Evolutionary conservation across 2,888 invertebrate genomes (phyloP).

Genomic region (Tenodera sinensis): DNA sequence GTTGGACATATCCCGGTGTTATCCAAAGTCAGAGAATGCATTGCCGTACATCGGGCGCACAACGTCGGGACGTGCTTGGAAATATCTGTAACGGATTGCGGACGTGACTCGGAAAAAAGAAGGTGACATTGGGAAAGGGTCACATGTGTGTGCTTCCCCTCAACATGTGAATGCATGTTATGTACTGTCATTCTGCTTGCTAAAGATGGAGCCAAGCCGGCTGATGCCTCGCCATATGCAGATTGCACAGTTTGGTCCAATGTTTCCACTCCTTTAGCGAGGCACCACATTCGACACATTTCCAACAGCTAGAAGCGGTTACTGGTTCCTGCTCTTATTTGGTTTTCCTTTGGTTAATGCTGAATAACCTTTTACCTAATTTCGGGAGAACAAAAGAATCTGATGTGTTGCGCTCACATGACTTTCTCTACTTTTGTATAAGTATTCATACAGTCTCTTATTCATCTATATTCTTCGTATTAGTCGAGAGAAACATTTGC

Average conservation of each 20-base stretch:
- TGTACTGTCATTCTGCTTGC: neutral
- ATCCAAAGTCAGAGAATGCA: neutral
- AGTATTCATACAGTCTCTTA: too few relatives aligned
- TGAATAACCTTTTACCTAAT: too few relatives aligned
- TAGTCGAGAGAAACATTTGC: too few relatives aligned
- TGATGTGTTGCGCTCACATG: too few relatives aligned
- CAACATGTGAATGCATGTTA: neutral
- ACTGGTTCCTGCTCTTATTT: too few relatives aligned
- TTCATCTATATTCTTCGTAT: too few relatives aligned
- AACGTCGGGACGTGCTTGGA: slow-evolving; percentile 16
- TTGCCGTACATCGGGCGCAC: neutral
- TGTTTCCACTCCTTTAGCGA: neutral
- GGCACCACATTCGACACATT: too few relatives aligned
- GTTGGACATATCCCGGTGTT: neutral
- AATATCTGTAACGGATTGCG: slow-evolving; percentile 24
- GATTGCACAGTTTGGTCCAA: neutral
- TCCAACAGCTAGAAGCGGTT: too few relatives aligned
- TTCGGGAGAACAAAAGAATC: too few relatives aligned
- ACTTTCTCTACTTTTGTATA: too few relatives aligned
- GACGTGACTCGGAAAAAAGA: slow-evolving; percentile 23
- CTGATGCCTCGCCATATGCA: neutral
- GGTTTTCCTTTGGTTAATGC: too few relatives aligned
- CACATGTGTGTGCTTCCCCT: neutral
- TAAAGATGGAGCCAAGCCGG: neutral
- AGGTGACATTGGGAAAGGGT: neutral